phyloP scores from a whole-genome alignment of 2,797 vertebrate genomes.

The Centroberyx gerrardi region DNA sequence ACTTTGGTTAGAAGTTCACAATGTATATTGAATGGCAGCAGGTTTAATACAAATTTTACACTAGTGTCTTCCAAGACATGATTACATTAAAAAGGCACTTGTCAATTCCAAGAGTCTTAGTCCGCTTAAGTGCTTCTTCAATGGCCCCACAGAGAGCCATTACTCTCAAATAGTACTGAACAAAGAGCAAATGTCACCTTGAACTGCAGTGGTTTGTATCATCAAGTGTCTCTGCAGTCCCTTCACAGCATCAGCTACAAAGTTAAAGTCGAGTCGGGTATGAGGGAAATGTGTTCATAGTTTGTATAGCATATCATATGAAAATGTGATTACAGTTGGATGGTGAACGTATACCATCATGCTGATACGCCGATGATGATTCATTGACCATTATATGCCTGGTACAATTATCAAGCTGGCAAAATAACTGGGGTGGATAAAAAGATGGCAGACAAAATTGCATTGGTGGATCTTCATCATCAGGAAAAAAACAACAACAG shows the following conservation, averaged over 20 bases:
- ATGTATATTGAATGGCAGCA: not conserved
- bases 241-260: constrained; percentile 25
- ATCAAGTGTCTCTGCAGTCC: constrained; percentile 12
- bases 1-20: no score
- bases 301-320: not conserved
- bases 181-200: constrained; percentile 76
- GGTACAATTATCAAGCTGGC: no score
- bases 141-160: constrained; percentile 65
- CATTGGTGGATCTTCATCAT: no score
- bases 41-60: constrained; percentile 11
- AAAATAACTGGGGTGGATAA: no score
- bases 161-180: constrained; percentile 54
- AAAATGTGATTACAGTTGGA: no score
- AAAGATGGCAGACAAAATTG: no score
- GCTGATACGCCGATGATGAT: no score
- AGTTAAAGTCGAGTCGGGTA: constrained; percentile 12
- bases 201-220: constrained; percentile 31
- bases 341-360: not conserved
- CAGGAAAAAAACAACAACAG: no score
- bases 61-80: constrained; percentile 42
- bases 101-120: constrained; percentile 59
- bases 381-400: no score
- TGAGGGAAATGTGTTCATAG: constrained; percentile 8
- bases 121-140: constrained; percentile 61
- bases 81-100: constrained; percentile 57